These are phyloP conservation scores for Phasia obesa DNA, from an alignment of 2,888 invertebrate genomes.

Conservation along the genomic window DNA sequence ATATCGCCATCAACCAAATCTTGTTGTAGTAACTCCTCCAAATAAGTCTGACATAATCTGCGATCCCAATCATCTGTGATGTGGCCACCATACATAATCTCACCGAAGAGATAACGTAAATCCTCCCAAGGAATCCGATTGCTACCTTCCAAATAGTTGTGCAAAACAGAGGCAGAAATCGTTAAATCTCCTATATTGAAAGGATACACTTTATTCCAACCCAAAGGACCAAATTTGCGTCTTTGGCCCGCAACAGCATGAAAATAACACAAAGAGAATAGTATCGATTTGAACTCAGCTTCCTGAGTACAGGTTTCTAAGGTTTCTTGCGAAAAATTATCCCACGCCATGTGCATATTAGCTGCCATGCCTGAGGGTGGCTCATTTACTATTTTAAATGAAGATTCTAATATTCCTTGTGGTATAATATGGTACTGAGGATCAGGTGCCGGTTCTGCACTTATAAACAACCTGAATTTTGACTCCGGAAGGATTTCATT, in stretches of 20 bases:
- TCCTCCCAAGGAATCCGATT: slow-evolving; percentile 97
- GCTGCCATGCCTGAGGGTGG: slow-evolving; percentile 98
- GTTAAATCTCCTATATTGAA: slow-evolving; percentile 94
- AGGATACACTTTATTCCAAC: slow-evolving; percentile 93
- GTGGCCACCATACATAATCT: slow-evolving; percentile 99
- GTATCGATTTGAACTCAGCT: slow-evolving; percentile 94
- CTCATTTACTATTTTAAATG: slow-evolving; percentile 98
- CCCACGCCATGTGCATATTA: slow-evolving; percentile 96
- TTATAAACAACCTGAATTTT: slow-evolving; percentile 89
- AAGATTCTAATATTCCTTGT: slow-evolving; percentile 95
- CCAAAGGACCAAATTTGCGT: slow-evolving; percentile 96
- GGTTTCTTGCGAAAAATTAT: slow-evolving; percentile 95
- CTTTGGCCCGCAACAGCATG: slow-evolving; percentile 97
- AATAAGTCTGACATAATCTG: slow-evolving; percentile 91
- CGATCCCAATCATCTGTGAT: slow-evolving; percentile 99
- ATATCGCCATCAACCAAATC: slow-evolving; percentile 94
- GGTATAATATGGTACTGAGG: slow-evolving; percentile 87
- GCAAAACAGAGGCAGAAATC: slow-evolving; percentile 94
- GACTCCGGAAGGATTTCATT: slow-evolving; percentile 70
- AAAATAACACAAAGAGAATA: slow-evolving; percentile 96
- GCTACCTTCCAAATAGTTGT: slow-evolving; percentile 95
- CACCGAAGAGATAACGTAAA: slow-evolving; percentile 95
- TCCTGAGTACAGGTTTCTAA: slow-evolving; percentile 96
- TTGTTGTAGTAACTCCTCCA: slow-evolving; percentile 93
- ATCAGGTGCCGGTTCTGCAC: slow-evolving; percentile 93